Evolutionary conservation across 2,888 invertebrate species (phyloP).

Genomic region (Aethes cnicana): DNA sequence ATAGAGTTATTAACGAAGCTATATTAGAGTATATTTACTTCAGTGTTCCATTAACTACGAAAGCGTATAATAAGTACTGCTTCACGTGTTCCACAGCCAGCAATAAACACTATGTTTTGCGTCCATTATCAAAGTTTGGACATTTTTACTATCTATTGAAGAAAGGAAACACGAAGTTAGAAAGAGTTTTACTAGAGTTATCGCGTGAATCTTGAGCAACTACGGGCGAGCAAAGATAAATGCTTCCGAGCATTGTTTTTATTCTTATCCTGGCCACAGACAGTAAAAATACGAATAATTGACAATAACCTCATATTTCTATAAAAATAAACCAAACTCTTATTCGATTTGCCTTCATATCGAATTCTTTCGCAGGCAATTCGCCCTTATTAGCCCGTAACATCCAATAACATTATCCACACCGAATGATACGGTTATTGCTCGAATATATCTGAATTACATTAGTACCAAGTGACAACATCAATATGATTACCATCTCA

Average conservation of each 20-base stretch:
- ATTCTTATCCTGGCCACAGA: constrained; percentile 37
- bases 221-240: constrained; percentile 46
- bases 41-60: constrained; percentile 23
- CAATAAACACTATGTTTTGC: constrained; percentile 54
- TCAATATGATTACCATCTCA: constrained; percentile 29
- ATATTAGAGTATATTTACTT: background rate
- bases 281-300: background rate
- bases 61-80: constrained; percentile 46
- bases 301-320: background rate
- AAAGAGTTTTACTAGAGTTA: constrained; percentile 37
- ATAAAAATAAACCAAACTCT: background rate
- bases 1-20: background rate
- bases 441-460: constrained; percentile 24
- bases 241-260: constrained; percentile 47
- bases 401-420: constrained; percentile 14
- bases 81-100: constrained; percentile 53
- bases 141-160: constrained; percentile 58
- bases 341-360: no score
- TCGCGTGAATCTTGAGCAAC: constrained; percentile 57
- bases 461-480: constrained; percentile 29
- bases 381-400: constrained; percentile 3
- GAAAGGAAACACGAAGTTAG: constrained; percentile 44
- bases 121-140: constrained; percentile 55
- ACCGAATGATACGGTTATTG: constrained; percentile 12
- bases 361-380: no score